phyloP scores from a whole-genome alignment of 1,140 invertebrate species.

The Mesaphorura yosii region DNA sequence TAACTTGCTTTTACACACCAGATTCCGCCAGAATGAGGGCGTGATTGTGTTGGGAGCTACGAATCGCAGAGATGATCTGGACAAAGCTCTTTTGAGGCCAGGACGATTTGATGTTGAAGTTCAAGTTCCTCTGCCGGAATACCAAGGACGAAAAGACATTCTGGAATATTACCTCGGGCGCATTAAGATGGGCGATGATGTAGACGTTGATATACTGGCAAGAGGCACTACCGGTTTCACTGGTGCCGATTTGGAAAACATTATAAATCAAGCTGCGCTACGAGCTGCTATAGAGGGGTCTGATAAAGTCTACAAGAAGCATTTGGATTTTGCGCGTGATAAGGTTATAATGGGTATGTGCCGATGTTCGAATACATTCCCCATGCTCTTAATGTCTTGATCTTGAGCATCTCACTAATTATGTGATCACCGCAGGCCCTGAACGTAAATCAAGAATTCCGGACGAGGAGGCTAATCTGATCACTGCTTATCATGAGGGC shows the following conservation, averaged over 20 bases:
- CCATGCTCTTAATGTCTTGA: too few relatives aligned
- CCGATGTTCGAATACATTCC: too few relatives aligned
- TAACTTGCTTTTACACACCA: too few relatives aligned
- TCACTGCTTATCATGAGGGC: conserved; percentile 95
- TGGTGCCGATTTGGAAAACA: conserved; percentile 92
- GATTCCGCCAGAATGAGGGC: conserved; percentile 89
- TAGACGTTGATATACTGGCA: conserved; percentile 75
- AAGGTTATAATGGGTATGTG: conserved; percentile 97
- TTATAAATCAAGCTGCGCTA: conserved; percentile 64
- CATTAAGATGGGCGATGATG: conserved; percentile 50
- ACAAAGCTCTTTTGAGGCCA: conserved; percentile 84
- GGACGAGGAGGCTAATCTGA: conserved; percentile 81
- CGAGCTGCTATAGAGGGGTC: conserved; percentile 84
- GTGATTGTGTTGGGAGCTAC: conserved; percentile 97
- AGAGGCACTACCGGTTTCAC: conserved; percentile 88
- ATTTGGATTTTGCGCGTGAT: conserved; percentile 86
- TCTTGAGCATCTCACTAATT: too few relatives aligned
- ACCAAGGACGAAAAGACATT: conserved; percentile 81
- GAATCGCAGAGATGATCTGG: conserved; percentile 87
- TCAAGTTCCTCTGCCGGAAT: conserved; percentile 76
- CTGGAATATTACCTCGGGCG: conserved; percentile 72
- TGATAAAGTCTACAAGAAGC: conserved; percentile 72
- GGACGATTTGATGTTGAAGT: conserved; percentile 96
- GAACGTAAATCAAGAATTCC: conserved; percentile 76
- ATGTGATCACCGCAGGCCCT: too few relatives aligned